phyloP scores from a whole-genome alignment of 2,888 invertebrate genomes.

The Synergus japonicus region DNA sequence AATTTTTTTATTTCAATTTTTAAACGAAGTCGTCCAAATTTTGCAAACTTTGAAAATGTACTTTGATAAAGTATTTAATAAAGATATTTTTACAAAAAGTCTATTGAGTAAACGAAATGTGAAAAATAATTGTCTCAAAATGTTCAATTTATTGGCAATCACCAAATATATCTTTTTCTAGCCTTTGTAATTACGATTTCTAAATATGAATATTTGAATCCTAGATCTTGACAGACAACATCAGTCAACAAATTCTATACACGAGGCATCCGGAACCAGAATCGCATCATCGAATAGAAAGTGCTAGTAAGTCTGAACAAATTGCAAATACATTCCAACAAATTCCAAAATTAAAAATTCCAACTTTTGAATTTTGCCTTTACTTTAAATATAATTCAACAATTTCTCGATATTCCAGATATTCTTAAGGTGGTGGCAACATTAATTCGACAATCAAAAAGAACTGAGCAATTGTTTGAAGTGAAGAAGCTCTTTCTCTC shows the following conservation, averaged over 20 bases:
- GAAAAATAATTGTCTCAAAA: too few species aligned
- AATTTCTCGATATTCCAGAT: conserved; percentile 82
- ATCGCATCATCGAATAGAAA: conserved; percentile 95
- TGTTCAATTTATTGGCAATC: too few species aligned
- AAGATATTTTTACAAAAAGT: too few species aligned
- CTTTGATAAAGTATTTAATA: too few species aligned
- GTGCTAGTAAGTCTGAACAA: conserved; percentile 89
- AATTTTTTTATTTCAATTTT: too few species aligned
- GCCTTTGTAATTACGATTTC: neutral
- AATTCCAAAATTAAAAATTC: too few species aligned
- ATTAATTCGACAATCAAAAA: conserved; percentile 96
- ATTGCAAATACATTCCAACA: conserved; percentile 21
- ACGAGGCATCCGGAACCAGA: conserved; percentile 97
- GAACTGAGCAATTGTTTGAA: conserved; percentile 92
- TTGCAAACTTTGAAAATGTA: too few species aligned
- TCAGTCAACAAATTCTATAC: conserved; percentile 95
- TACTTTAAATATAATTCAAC: conserved; percentile 11
- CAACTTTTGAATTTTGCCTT: neutral
- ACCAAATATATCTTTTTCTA: conserved; percentile 19
- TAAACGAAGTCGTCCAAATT: too few species aligned
- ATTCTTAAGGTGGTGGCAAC: conserved; percentile 99
- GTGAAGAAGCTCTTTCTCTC: conserved; percentile 98
- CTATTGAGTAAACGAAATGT: too few species aligned
- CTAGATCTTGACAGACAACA: conserved; percentile 96
- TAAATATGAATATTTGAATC: conserved; percentile 49